Conservation (phyloP, 1,140 invertebrate genomes). For the Anastrepha obliqua region DNA sequence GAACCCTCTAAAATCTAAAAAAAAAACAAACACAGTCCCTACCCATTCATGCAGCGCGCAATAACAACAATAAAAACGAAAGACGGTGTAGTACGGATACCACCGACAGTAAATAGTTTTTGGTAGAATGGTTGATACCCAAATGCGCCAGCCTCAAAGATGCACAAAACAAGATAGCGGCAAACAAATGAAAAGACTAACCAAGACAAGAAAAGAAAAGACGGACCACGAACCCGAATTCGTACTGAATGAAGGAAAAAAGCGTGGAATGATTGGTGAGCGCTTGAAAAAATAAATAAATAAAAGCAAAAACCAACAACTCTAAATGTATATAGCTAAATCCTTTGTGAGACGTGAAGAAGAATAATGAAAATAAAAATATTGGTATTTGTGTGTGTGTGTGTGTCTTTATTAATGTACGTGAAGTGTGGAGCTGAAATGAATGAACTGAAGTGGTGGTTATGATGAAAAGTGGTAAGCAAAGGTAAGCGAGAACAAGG, state of each 20-base stretch:
- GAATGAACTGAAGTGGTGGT: constrained; percentile 15
- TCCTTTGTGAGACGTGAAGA: constrained; percentile 2
- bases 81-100: not conserved
- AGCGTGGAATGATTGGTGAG: not conserved
- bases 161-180: constrained; percentile 45
- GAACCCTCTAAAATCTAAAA: not conserved
- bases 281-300: constrained; percentile 21
- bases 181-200: constrained; percentile 36
- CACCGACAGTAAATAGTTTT: not conserved
- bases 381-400: not conserved
- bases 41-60: constrained; percentile 34
- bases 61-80: not conserved
- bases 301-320: not conserved
- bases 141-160: constrained; percentile 24
- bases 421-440: not conserved
- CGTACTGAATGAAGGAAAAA: not conserved
- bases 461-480: constrained; percentile 40
- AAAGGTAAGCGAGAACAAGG: constrained; percentile 4
- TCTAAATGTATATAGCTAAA: constrained; percentile 19
- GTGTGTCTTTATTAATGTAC: no score
- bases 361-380: not conserved
- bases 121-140: not conserved
- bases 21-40: not conserved
- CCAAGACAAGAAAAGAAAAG: not conserved
- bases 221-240: not conserved